These are phyloP conservation scores for Coregonus ussuriensis DNA, from an alignment of 2,797 vertebrate species.

Conservation along the genomic window DNA sequence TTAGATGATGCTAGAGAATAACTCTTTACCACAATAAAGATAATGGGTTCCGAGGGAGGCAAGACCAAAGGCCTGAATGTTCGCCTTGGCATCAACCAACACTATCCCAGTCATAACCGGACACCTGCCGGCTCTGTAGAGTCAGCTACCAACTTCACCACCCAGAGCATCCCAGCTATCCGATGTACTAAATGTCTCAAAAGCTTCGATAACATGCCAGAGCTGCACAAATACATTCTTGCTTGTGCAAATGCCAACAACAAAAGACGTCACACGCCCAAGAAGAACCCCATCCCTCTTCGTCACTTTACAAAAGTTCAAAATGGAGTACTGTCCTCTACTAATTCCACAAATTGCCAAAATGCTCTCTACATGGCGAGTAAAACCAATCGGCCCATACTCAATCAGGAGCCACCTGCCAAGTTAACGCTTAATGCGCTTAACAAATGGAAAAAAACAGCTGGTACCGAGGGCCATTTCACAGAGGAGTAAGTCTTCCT, in stretches of 20 bases:
- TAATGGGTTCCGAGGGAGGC: conserved; percentile 86
- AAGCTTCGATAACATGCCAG: conserved; percentile 98
- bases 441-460: conserved; percentile 87
- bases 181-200: conserved; percentile 97
- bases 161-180: conserved; percentile 98
- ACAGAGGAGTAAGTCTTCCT: conserved; percentile 83
- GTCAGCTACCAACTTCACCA: conserved; percentile 96
- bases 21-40: conserved; percentile 93
- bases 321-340: conserved; percentile 83
- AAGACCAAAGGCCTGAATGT: conserved; percentile 93
- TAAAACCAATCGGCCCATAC: conserved; percentile 85
- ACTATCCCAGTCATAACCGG: conserved; percentile 96
- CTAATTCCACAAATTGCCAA: conserved; percentile 74
- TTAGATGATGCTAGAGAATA: conserved; percentile 84
- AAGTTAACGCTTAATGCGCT: conserved; percentile 88
- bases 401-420: conserved; percentile 81
- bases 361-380: conserved; percentile 83
- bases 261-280: conserved; percentile 94
- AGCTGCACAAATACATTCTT: conserved; percentile 94
- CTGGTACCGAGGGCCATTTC: conserved; percentile 90
- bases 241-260: conserved; percentile 95
- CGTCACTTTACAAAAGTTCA: conserved; percentile 89
- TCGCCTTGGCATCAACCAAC: conserved; percentile 94
- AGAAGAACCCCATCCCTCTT: conserved; percentile 94
- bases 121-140: conserved; percentile 85